Evolutionary conservation across 2,113 vertebrate genomes (phyloP), one percentile per base, ranked within the genome.

Genomic region (Spilogale gracilis): DNA sequence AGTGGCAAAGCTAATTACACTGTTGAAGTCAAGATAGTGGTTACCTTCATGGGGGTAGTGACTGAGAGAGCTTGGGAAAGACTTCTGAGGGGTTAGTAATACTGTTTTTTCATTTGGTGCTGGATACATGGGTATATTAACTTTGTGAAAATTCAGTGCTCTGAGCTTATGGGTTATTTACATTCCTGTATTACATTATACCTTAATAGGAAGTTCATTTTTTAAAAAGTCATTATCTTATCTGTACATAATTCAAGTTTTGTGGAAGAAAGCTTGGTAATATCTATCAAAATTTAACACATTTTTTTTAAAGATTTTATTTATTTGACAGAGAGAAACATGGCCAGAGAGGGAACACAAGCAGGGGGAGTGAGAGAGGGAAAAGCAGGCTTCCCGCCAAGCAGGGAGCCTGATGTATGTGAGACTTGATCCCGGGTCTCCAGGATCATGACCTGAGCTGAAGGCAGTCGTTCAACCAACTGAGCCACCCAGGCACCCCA

Each of bases 241-340:
- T 45, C 23, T 86, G 32, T 23, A 83, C 18, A 67, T 93, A 95
- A 67, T 60, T 86, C 52, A 92, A 90, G 38, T 13, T 93, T 92
- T 92, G 50, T 76, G 7, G 58, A 90, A 93, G 43, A 95, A 93
- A 97, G 20, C 8, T 91, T 95, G 69, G 87, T 16, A 63, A 27
- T 54, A 84, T 79, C 9, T 74, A 67, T 88, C 84, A 91, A 60
- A 84, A 38, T 94, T 79, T 54, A 94, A 61, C 69, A 67, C n/a
- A 56, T 74, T 65, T 76, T 38, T 38, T 38, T 38, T 38, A 38
- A 38, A 38, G 38, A 38, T 38, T 38, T 38, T 38, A 38, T 38
- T 38, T 38, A 38, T 38, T 38, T 38, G 38, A 38, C 38, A 38
- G 38, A 38, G 38, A 38, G 38, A 38, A 38, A 38, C 38, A 38